These are phyloP conservation scores for Danaus plexippus DNA, from an alignment of 1,140 invertebrate species.

Conservation along the genomic window DNA sequence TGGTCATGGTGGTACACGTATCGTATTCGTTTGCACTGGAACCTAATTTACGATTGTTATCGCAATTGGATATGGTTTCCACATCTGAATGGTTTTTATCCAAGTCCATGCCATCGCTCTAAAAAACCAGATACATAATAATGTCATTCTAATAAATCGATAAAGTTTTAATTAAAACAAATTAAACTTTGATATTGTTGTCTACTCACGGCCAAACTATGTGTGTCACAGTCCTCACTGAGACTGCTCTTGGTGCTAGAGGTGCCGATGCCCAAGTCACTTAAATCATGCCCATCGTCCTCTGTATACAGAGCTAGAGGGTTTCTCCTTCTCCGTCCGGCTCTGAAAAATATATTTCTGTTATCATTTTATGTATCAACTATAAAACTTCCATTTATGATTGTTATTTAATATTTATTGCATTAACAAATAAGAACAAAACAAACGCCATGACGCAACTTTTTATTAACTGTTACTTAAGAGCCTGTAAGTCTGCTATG, in stretches of 20 bases:
- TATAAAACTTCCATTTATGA: slow-evolving; percentile 1
- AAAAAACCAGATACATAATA: slow-evolving; percentile 39
- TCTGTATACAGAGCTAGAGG: slow-evolving; percentile 80
- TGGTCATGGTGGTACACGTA: slow-evolving; percentile 74
- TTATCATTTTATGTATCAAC: background rate
- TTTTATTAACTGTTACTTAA: no score
- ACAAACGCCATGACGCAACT: no score
- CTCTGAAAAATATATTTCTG: slow-evolving; percentile 57
- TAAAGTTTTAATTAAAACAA: background rate
- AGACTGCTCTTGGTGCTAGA: slow-evolving; percentile 83
- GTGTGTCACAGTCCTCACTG: slow-evolving; percentile 79
- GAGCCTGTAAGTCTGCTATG: background rate
- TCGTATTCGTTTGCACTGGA: slow-evolving; percentile 74
- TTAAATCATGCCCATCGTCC: slow-evolving; percentile 86
- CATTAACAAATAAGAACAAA: no score
- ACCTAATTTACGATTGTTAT: slow-evolving; percentile 63
- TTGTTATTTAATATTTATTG: no score
- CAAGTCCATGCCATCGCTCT: slow-evolving; percentile 77
- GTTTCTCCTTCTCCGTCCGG: slow-evolving; percentile 73
- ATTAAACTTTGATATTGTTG: slow-evolving; percentile 1
- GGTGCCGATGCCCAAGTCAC: slow-evolving; percentile 85
- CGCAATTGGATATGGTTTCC: slow-evolving; percentile 70
- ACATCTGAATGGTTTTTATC: slow-evolving; percentile 77
- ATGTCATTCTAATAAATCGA: slow-evolving; percentile 3
- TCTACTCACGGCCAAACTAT: slow-evolving; percentile 77